Conservation (phyloP, 2,888 invertebrate genomes). For the Heliconius charithonia region DNA sequence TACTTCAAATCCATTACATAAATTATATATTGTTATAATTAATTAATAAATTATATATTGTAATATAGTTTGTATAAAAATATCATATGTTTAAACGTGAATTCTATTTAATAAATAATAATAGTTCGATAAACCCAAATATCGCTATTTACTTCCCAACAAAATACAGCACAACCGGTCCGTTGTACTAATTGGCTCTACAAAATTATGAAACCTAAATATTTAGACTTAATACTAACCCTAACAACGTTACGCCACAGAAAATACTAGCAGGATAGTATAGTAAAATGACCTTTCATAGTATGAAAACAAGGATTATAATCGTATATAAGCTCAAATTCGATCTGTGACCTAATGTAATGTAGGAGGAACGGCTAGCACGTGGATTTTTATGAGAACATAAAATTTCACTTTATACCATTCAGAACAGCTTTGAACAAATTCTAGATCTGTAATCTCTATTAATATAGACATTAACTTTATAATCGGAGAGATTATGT, state of each 20-base stretch:
- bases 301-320: not conserved
- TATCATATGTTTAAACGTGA: no score
- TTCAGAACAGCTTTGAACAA: constrained; percentile 40
- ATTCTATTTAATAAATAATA: no score
- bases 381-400: constrained; percentile 69
- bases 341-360: constrained; percentile 32
- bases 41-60: no score
- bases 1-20: no score
- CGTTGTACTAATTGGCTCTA: not conserved
- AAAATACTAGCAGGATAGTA: not conserved
- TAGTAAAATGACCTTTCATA: not conserved
- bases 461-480: not conserved
- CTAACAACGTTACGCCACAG: constrained; percentile 8
- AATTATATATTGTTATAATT: no score
- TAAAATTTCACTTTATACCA: constrained; percentile 73
- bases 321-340: constrained; percentile 22
- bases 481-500: not conserved
- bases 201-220: constrained; percentile 23
- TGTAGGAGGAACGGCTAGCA: constrained; percentile 48
- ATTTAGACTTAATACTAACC: constrained; percentile 13
- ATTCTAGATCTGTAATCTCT: constrained; percentile 3
- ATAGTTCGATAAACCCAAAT: no score
- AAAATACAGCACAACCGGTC: not conserved
- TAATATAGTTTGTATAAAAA: no score
- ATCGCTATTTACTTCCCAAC: not conserved